These are phyloP conservation scores for Lycaon pictus DNA, from an alignment of 2,113 vertebrate species.

Conservation along the genomic window DNA sequence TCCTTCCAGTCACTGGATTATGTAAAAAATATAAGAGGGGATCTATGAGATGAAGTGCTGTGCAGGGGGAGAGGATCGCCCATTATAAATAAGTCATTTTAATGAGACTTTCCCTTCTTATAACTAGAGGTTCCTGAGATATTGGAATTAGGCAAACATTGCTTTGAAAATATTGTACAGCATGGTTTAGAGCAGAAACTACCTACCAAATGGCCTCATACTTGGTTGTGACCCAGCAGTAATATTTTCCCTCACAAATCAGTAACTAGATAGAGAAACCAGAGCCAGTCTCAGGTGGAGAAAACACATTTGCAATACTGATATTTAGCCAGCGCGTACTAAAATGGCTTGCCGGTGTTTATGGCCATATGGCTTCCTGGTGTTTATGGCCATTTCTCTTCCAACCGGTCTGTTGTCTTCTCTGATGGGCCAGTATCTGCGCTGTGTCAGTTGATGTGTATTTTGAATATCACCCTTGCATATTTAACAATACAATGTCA, in stretches of 20 bases:
- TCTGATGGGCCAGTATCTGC: neutral
- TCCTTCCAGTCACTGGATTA: neutral
- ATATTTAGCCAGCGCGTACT: neutral
- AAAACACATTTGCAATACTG: neutral
- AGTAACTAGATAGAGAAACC: neutral
- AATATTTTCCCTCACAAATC: neutral
- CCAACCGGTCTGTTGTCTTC: neutral
- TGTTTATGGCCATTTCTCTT: neutral
- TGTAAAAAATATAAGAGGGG: neutral
- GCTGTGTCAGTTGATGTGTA: neutral
- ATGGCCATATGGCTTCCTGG: neutral
- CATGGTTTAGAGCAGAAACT: neutral
- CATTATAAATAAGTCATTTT: neutral
- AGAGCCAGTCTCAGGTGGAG: neutral
- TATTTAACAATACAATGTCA: neutral
- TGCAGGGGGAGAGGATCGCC: neutral
- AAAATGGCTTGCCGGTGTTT: neutral
- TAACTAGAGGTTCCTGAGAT: neutral
- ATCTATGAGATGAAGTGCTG: accelerated
- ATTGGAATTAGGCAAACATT: neutral
- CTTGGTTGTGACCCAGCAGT: neutral
- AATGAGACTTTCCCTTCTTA: neutral
- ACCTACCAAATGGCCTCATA: neutral
- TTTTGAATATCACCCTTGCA: neutral
- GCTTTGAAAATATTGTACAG: neutral